These are phyloP conservation scores for Gobio gobio DNA, from an alignment of 2,113 vertebrate species.

Conservation along the genomic window DNA sequence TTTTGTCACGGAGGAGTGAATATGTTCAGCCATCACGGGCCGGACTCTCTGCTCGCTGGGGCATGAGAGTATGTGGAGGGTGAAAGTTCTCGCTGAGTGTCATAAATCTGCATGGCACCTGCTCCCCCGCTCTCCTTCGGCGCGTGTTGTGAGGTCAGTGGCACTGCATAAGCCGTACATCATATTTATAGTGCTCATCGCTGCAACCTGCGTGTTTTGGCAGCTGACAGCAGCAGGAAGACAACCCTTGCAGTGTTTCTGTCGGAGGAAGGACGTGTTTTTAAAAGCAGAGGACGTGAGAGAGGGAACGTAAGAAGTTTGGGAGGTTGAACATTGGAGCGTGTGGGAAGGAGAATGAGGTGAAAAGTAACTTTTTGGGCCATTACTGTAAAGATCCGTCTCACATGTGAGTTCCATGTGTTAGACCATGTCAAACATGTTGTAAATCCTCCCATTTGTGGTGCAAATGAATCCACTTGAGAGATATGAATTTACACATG, in stretches of 20 bases:
- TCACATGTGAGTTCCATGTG: constrained; percentile 21
- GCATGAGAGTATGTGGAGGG: constrained; percentile 49
- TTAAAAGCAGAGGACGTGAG: constrained; percentile 13
- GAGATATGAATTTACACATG: background rate
- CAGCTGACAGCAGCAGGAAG: constrained; percentile 69
- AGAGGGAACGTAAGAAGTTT: background rate
- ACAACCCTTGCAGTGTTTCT: constrained; percentile 33
- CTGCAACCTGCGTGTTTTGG: constrained; percentile 75
- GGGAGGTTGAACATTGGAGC: background rate
- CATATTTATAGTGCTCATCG: constrained; percentile 77
- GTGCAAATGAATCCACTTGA: background rate
- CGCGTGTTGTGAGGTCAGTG: constrained; percentile 74
- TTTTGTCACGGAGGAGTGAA: constrained; percentile 38
- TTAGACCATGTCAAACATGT: constrained; percentile 1
- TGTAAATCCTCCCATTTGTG: constrained; percentile 1
- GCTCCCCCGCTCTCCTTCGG: constrained; percentile 68
- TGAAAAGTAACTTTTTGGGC: background rate
- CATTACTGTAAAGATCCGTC: background rate
- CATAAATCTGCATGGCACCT: constrained; percentile 76
- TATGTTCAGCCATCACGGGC: constrained; percentile 32
- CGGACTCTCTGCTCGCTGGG: constrained; percentile 46
- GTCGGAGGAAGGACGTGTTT: constrained; percentile 24
- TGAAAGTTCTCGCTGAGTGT: constrained; percentile 42
- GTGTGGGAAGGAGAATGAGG: constrained; percentile 15
- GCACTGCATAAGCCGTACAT: constrained; percentile 71